Evolutionary conservation across 2,888 invertebrate genomes (phyloP), one percentile per base, ranked within the genome.

Genomic region (Lepidochitona cinerea): DNA sequence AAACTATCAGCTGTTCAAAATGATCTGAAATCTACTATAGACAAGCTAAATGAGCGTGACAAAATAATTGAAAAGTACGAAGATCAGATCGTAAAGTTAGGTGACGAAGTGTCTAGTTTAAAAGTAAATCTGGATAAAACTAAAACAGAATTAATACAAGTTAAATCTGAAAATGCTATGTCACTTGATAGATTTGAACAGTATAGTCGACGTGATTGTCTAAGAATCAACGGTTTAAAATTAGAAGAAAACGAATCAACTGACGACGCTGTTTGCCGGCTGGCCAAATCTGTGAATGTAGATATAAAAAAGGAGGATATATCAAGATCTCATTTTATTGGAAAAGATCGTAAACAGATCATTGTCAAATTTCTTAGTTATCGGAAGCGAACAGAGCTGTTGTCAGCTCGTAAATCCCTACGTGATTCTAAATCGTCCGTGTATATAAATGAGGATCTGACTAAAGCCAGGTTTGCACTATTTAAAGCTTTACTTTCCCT

Each of bases 391-490:
- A 66, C 9, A 23, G 66, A 66, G 26, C 23, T 66, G 2, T 36
- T 66, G n/a, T 37, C 9, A 23, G 66, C 66, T 3, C 35, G 66
- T n/a, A 35, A 66, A 36, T 23, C 35, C 12, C n/a, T 66, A 18
- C 3, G 37, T 9, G 37, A 66, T 14, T 18, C 35, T 37, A 4
- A 23, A 23, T 5, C 35, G 9, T 5, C 35, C 3, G 35, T 66
- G 18, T 66, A 37, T 33, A 35, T 66, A 3, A 66, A 66, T 37
- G 66, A 66, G 26, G 66, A 66, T 1, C 66, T 66, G 36, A 66
- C 66, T 36, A 35, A 66, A 37, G n/a, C n/a, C 35, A 35, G 66
- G 9, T 66, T 36, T 26, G 12, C 18, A n/a, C 18, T 66, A 37
- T 66, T 66, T n/a, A 35, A 66, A 26, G 18, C 35, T 36, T 14